Percentiles rank a stretch among this genome's conserved stretches.
phyloP scores from a whole-genome alignment of 2,888 invertebrate genomes.

The Mythimna albipuncta region DNA sequence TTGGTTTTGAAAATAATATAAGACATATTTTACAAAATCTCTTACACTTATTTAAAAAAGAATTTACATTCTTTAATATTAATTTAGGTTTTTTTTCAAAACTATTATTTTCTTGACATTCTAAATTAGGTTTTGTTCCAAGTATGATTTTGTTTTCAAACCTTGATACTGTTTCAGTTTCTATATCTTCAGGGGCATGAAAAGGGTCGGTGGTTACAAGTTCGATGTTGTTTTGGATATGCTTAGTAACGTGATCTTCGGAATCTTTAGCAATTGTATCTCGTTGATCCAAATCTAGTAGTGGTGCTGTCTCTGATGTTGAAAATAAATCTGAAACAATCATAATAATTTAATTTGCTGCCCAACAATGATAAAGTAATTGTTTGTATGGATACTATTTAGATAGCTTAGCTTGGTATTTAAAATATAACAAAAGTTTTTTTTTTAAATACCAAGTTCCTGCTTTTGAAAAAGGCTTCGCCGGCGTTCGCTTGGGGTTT shows the following conservation, averaged over 20 bases:
- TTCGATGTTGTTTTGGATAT: neutral
- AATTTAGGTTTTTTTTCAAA: slow-evolving; percentile 63
- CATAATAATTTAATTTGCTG: neutral
- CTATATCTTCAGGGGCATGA: slow-evolving; percentile 2
- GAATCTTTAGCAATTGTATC: slow-evolving; percentile 7
- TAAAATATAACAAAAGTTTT: no score
- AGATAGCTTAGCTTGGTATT: no score
- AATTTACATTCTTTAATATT: slow-evolving; percentile 70
- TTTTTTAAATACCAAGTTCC: no score
- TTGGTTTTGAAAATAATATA: slow-evolving; percentile 76
- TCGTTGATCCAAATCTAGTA: slow-evolving; percentile 31
- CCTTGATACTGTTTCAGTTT: slow-evolving; percentile 16
- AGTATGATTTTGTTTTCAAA: slow-evolving; percentile 75
- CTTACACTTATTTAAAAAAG: slow-evolving; percentile 71
- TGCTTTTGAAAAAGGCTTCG: no score
- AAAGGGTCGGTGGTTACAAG: neutral
- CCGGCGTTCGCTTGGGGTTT: no score
- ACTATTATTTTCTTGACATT: slow-evolving; percentile 28
- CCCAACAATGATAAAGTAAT: no score
- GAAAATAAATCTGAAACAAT: slow-evolving; percentile 29
- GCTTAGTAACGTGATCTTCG: neutral
- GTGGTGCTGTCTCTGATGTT: neutral
- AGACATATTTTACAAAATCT: slow-evolving; percentile 77
- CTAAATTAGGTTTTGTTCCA: slow-evolving; percentile 72
- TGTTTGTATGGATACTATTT: no score